A percentile compares a stretch with the other conserved stretches of the same genome.
These are phyloP conservation scores for Neodiprion pinetum DNA, from an alignment of 1,140 invertebrate species.

Conservation along the genomic window DNA sequence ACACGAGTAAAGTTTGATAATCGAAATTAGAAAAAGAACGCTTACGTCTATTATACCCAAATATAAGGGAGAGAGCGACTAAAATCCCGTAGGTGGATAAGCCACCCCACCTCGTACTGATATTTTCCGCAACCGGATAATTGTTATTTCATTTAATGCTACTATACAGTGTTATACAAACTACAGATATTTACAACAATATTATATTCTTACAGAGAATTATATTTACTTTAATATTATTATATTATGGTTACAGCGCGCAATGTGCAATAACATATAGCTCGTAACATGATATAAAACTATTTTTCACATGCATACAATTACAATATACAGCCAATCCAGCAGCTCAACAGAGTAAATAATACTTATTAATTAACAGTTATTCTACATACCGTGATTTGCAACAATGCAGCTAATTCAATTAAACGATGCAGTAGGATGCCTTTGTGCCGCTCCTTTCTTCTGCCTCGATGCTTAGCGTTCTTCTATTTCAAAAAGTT, in stretches of 20 bases:
- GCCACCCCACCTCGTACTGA: slow-evolving; percentile 64
- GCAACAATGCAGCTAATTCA: slow-evolving; percentile 59
- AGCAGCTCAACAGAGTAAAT: slow-evolving; percentile 59
- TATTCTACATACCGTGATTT: slow-evolving; percentile 58
- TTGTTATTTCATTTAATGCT: slow-evolving; percentile 65
- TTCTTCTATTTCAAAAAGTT: slow-evolving; percentile 28
- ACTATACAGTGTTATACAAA: slow-evolving; percentile 61
- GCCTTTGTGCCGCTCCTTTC: slow-evolving; percentile 31
- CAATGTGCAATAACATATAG: slow-evolving; percentile 57
- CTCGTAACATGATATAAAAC: slow-evolving; percentile 52
- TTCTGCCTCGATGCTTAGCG: slow-evolving; percentile 19
- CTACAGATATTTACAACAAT: slow-evolving; percentile 65
- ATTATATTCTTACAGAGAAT: slow-evolving; percentile 65
- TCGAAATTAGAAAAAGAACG: not conserved
- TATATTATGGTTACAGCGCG: slow-evolving; percentile 41
- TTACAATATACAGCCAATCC: slow-evolving; percentile 61
- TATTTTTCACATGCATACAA: slow-evolving; percentile 59
- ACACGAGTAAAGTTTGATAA: no score
- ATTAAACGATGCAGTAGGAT: slow-evolving; percentile 44
- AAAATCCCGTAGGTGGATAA: slow-evolving; percentile 58
- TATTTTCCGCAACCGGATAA: slow-evolving; percentile 57
- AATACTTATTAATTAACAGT: slow-evolving; percentile 61
- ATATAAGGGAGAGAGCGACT: slow-evolving; percentile 15
- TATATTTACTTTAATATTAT: slow-evolving; percentile 64
- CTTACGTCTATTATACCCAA: slow-evolving; percentile 9